These are phyloP conservation scores for Epirrhoe alternata DNA, from an alignment of 2,888 invertebrate species.

Conservation along the genomic window DNA sequence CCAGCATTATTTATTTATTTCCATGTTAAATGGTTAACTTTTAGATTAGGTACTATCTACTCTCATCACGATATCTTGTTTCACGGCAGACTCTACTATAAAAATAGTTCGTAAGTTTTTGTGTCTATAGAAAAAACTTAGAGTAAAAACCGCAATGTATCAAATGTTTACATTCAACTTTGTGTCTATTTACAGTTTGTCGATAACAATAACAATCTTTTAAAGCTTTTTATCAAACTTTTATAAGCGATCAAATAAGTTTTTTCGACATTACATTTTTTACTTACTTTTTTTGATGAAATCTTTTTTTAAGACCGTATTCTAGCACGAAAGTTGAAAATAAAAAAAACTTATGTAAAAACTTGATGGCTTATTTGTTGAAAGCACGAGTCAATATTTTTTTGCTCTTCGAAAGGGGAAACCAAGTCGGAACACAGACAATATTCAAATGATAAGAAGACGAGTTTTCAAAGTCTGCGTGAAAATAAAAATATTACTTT, in stretches of 20 bases:
- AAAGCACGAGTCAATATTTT: constrained; percentile 4
- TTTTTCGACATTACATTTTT: background rate
- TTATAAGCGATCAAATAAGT: background rate
- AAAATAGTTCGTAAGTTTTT: background rate
- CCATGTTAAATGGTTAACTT: too few species aligned
- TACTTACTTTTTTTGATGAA: background rate
- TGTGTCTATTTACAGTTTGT: background rate
- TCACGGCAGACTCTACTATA: too few species aligned
- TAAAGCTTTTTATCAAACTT: background rate
- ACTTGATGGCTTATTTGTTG: background rate
- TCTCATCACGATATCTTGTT: too few species aligned
- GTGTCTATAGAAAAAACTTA: background rate
- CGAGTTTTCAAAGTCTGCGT: too few species aligned
- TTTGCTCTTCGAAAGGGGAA: background rate
- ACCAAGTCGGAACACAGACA: background rate
- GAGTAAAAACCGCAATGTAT: background rate
- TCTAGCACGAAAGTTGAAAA: constrained; percentile 7
- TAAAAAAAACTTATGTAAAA: background rate
- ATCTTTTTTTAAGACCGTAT: background rate
- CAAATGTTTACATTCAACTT: background rate
- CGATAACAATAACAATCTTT: background rate
- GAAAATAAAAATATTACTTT: background rate
- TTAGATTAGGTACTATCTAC: too few species aligned
- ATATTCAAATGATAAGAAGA: background rate
- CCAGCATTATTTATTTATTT: too few species aligned